These are phyloP conservation scores for Pecten maximus DNA, from an alignment of 2,888 invertebrate species.

Conservation along the genomic window DNA sequence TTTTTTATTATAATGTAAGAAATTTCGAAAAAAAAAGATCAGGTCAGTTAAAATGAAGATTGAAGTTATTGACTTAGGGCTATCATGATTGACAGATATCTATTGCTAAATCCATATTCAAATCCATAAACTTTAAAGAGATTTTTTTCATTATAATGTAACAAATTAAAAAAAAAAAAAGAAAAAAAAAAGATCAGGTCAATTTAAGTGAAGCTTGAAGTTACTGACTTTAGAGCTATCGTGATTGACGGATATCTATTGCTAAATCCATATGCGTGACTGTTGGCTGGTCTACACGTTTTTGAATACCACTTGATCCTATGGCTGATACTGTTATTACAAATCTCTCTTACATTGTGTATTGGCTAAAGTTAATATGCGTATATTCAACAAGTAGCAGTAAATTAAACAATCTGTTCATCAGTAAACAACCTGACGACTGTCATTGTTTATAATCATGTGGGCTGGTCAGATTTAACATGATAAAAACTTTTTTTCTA, in stretches of 20 bases:
- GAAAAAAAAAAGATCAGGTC: too few relatives aligned
- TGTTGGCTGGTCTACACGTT: neutral
- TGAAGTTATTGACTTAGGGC: too few relatives aligned
- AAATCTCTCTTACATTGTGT: neutral
- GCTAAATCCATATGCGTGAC: neutral
- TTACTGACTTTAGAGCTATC: neutral
- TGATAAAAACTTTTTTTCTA: neutral
- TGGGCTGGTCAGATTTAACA: neutral
- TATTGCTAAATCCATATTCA: too few relatives aligned
- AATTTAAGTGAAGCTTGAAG: too few relatives aligned
- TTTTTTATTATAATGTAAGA: too few relatives aligned
- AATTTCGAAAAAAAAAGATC: too few relatives aligned
- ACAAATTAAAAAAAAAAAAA: too few relatives aligned
- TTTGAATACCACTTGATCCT: neutral
- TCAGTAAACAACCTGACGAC: neutral
- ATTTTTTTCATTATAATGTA: too few relatives aligned
- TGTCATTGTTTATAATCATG: neutral
- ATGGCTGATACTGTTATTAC: neutral
- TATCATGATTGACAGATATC: neutral
- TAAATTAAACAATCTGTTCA: conserved; percentile 7
- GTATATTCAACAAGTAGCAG: neutral
- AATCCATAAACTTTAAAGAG: too few relatives aligned
- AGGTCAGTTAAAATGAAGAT: too few relatives aligned
- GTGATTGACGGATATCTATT: neutral
- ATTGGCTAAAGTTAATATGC: conserved; percentile 27